Base-by-base conservation (phyloP, 2,888 invertebrate genomes). In the Patella caerulea region DNA sequence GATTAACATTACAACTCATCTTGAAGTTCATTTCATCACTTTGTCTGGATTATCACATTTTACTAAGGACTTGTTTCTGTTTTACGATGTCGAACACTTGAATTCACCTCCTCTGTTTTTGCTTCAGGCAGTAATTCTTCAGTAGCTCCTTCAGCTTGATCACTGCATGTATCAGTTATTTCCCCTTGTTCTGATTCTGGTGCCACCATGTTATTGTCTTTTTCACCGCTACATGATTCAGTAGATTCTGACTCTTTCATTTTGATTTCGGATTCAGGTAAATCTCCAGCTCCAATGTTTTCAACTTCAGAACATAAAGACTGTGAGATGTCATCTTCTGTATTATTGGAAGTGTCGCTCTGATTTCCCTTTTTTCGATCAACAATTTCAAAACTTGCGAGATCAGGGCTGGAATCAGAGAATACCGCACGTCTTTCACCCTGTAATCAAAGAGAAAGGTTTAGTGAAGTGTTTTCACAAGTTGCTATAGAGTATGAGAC, bases 301-400 rank as follows among this genome's bases (percentile, higher is more conserved):
- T 84, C 83, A 12, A 83, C 78, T 71, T 79, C 75, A 5, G 74
- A 72, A 52, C 78, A 76, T 14, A 65, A 53, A 19, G 72, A 74
- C 19, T 83, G 65, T 2, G 65, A 65, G 14, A 65, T 65, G 14
- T 65, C 65, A 17, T 65, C 65, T 15, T 65, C 65, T 19, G 65
- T 65, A 65, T 65, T 65, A 24, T 65, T 65, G 24, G 65, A 65
- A 24, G 19, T 80, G 52, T 78, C 81, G 19, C 78, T 75, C 45
- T 75, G 79, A 72, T 82, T 82, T 52, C 80, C 79, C 56, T 81
- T 80, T 54, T 78, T 80, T 72, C 82, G 81, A 73, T 79, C 82
- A 24, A 86, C 80, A 9, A 86, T 83, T 72, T 88, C 88, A 75
- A 84, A 87, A 74, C 85, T 85, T 52, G 86, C 86, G 14, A 86